Evolutionary conservation across 2,797 vertebrate species (phyloP).

Genomic region (Selene dorsalis): DNA sequence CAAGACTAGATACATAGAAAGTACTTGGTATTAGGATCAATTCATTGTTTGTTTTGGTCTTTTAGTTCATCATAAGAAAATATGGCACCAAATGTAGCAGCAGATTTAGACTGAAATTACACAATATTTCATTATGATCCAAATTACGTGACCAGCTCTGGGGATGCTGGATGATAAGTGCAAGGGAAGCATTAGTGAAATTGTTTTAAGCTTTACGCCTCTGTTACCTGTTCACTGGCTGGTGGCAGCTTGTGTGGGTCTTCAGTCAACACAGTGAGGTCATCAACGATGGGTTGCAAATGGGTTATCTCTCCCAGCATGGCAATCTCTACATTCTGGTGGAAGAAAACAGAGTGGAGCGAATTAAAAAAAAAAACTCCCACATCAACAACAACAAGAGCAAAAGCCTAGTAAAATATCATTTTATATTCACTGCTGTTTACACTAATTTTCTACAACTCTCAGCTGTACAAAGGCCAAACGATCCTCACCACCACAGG

Average conservation of each 20-base stretch:
- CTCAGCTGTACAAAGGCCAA: background rate
- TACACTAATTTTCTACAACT: background rate
- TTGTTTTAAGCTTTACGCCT: background rate
- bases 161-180: background rate
- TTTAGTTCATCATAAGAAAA: too few relatives aligned
- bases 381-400: background rate
- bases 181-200: background rate
- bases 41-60: too few relatives aligned
- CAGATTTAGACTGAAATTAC: background rate
- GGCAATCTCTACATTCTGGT: slow-evolving; percentile 94
- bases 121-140: background rate
- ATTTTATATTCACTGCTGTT: background rate
- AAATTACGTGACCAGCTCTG: slow-evolving; percentile 4
- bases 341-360: background rate
- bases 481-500: slow-evolving; percentile 91
- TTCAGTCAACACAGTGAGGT: slow-evolving; percentile 91
- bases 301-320: slow-evolving; percentile 99
- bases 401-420: background rate
- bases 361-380: background rate
- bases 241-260: slow-evolving; percentile 97
- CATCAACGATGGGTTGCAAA: slow-evolving; percentile 96
- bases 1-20: too few relatives aligned
- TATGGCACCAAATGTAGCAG: background rate
- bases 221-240: slow-evolving; percentile 94
- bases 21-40: too few relatives aligned